phyloP scores from a whole-genome alignment of 2,113 vertebrate genomes.

The Tupaia chinensis region DNA sequence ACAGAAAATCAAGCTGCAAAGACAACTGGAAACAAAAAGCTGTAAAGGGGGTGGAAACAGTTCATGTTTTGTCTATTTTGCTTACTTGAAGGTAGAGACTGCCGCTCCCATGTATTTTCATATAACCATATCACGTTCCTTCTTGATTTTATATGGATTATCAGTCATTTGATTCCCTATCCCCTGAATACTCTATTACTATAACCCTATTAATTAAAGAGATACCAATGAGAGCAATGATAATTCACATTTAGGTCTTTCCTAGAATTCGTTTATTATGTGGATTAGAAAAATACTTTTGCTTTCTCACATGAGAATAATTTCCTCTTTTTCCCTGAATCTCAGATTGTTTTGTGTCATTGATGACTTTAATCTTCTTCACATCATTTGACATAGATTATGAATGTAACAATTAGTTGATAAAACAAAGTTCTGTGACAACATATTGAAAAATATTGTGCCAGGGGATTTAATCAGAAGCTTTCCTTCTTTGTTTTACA shows the following conservation, averaged over 20 bases:
- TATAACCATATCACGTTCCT: not conserved
- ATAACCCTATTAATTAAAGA: not conserved
- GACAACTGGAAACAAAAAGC: not conserved
- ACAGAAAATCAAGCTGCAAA: not conserved
- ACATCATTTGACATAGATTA: not conserved
- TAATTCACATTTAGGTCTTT: not conserved
- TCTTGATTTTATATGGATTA: not conserved
- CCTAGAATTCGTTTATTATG: not conserved
- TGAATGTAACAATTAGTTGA: not conserved
- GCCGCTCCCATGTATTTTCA: not conserved
- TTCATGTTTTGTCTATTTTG: not conserved
- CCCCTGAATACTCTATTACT: not conserved
- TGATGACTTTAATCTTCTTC: not conserved
- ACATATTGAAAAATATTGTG: not conserved
- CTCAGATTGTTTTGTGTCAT: not conserved
- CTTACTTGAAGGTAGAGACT: not conserved
- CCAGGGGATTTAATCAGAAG: conserved; percentile 26
- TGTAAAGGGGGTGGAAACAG: not conserved
- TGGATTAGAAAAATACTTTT: not conserved
- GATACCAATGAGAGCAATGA: not conserved
- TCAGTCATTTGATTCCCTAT: not conserved
- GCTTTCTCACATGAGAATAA: not conserved
- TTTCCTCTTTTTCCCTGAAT: not conserved
- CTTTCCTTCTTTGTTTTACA: conserved; percentile 5
- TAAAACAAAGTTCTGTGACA: conserved; percentile 3